Conservation (phyloP, 2,797 vertebrate species). For the Cossypha caffra region DNA sequence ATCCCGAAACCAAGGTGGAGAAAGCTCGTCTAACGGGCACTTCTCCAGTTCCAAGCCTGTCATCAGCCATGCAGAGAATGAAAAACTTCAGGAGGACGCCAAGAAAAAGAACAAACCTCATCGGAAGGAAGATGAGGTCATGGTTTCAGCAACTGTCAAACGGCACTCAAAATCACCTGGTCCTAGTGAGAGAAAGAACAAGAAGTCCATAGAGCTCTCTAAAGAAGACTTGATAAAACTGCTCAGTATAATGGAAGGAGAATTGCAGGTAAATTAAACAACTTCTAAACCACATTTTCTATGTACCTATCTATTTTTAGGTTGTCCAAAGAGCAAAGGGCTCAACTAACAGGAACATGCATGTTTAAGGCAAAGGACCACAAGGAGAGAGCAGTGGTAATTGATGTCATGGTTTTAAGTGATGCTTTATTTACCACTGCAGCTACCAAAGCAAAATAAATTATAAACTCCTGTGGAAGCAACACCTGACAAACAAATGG, state of each 20-base stretch:
- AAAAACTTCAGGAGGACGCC: constrained; percentile 77
- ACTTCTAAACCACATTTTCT: neutral
- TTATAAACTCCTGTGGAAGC: neutral
- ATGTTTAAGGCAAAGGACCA: neutral
- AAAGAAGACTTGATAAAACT: constrained; percentile 88
- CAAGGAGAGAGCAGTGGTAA: neutral
- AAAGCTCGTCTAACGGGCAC: constrained; percentile 80
- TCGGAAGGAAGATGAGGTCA: constrained; percentile 80
- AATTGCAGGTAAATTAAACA: constrained; percentile 86
- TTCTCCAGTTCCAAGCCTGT: constrained; percentile 81
- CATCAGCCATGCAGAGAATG: constrained; percentile 77
- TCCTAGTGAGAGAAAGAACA: constrained; percentile 67
- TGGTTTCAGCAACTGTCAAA: constrained; percentile 84
- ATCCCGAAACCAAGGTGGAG: constrained; percentile 86
- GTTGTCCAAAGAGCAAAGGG: neutral
- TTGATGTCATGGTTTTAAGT: neutral
- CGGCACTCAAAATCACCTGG: constrained; percentile 77
- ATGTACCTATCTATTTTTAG: neutral
- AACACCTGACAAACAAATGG: neutral
- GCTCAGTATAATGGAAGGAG: constrained; percentile 96
- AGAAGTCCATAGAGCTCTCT: constrained; percentile 81
- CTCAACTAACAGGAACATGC: neutral
- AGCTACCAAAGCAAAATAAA: neutral
- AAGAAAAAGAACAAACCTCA: constrained; percentile 83
- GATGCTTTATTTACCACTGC: neutral